Evolutionary conservation across 2,797 vertebrate genomes (phyloP), one percentile per base, ranked within the genome.

Genomic region (Sylvia borin): DNA sequence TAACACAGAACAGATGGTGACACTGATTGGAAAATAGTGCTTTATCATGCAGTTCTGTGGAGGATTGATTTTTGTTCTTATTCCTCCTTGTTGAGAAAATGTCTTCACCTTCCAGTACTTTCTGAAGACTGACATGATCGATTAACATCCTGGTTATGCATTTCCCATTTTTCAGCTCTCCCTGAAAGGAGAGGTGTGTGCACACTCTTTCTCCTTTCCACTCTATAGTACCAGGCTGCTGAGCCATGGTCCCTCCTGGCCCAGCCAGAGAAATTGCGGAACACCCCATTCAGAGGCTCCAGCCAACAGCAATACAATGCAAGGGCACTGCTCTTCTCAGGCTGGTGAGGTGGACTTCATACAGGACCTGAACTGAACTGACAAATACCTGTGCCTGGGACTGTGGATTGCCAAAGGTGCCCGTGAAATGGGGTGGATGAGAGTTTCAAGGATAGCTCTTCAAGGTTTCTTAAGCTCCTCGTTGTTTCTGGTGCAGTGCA

Each of bases 1-100:
- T 91, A 92, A 89, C 45, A 73, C 40, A 81, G 66, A 95, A 88
- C 87, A 96, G 78, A 93, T 93, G 85, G 65, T 47, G n/a, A 34
- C 74, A 89, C 53, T 70, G n/a, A n/a, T 61, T 91, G 71, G 32
- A 85, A 95, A 94, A 66, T 2, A 17, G 29, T 54, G n/a, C 32
- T 89, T 80, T 91, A 80, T 91, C 70, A 68, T 92, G 43, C 32
- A 78, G 21, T 78, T 91, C 51, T 75, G 60, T 50, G 47, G 84
- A 73, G 66, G 24, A n/a, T 25, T 73, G 29, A 9, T 55, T 93
- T 96, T 84, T 73, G 19, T 38, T 91, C 31, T 70, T 87, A 73
- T 22, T 17, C 55, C 22, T 87, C 43, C 29, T 74, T 40, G 7
- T 31, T 60, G 48, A 73, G 62, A 72, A 65, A 50, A 58, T 90